Percentiles rank a stretch among this genome's conserved stretches.
Conservation (phyloP, 1,140 invertebrate species). For the Conopomorpha cramerella region DNA sequence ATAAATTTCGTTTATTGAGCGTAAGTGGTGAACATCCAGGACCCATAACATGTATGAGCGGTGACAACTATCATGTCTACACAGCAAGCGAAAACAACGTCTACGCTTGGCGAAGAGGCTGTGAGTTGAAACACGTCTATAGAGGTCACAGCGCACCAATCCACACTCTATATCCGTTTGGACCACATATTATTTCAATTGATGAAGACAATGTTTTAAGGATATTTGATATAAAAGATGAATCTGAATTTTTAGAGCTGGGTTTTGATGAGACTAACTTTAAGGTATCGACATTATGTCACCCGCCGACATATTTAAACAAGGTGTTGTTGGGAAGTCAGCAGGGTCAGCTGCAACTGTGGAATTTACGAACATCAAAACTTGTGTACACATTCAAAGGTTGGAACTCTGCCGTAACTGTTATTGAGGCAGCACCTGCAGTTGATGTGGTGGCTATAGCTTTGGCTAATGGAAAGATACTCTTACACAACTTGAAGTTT, state of each 20-base stretch:
- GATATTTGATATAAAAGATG: constrained; percentile 85
- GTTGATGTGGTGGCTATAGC: constrained; percentile 90
- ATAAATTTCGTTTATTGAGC: constrained; percentile 80
- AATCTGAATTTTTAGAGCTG: constrained; percentile 69
- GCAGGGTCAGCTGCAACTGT: constrained; percentile 86
- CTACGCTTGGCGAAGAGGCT: constrained; percentile 86
- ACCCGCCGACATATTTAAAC: constrained; percentile 93
- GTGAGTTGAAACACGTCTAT: constrained; percentile 83
- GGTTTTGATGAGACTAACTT: constrained; percentile 76
- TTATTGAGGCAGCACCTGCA: constrained; percentile 84
- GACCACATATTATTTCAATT: constrained; percentile 81
- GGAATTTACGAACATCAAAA: constrained; percentile 85
- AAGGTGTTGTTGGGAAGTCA: constrained; percentile 92
- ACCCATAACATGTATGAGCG: constrained; percentile 82
- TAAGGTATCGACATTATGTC: constrained; percentile 77
- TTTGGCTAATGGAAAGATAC: constrained; percentile 78
- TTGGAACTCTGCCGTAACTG: constrained; percentile 73
- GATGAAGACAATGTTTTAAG: constrained; percentile 79
- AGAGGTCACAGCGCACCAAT: constrained; percentile 77
- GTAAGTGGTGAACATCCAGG: constrained; percentile 81
- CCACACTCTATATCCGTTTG: constrained; percentile 85
- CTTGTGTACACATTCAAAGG: constrained; percentile 82
- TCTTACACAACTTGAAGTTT: constrained; percentile 87
- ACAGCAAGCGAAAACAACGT: constrained; percentile 80
- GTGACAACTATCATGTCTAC: constrained; percentile 82